Conservation (phyloP, 2,888 invertebrate species). For the Tholera decimalis region DNA sequence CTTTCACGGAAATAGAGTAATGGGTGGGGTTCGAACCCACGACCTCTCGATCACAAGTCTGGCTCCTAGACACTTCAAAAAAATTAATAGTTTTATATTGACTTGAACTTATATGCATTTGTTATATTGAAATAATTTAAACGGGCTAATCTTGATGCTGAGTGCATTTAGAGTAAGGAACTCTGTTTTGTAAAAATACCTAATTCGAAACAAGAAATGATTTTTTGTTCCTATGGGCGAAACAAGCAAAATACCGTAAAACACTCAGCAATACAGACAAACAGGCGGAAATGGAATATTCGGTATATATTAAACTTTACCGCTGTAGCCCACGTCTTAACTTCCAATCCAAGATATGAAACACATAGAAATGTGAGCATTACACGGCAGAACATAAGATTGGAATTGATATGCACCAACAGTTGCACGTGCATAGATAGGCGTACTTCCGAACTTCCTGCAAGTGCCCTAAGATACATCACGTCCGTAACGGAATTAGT, state of each 20-base stretch:
- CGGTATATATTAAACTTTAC: neutral
- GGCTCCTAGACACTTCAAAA: too few species aligned
- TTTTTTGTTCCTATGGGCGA: neutral
- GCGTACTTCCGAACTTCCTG: slow-evolving; percentile 45
- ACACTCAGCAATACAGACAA: neutral
- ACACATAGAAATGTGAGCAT: slow-evolving; percentile 65
- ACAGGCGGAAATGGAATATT: neutral
- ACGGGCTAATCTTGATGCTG: too few species aligned
- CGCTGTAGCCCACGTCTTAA: neutral
- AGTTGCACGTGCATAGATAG: slow-evolving; percentile 46
- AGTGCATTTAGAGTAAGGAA: too few species aligned
- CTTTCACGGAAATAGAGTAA: too few species aligned
- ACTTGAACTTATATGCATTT: too few species aligned
- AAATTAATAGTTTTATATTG: too few species aligned
- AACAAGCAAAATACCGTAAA: neutral
- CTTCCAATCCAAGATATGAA: neutral
- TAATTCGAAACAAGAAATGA: neutral
- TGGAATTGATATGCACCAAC: slow-evolving; percentile 58
- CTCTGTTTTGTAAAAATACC: neutral
- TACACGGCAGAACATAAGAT: slow-evolving; percentile 67
- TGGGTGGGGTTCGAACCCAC: too few species aligned
- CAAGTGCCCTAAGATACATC: slow-evolving; percentile 75
- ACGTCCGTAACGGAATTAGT: slow-evolving; percentile 77
- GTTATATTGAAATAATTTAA: too few species aligned
- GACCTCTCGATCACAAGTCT: too few species aligned